Conservation (phyloP, 1,140 invertebrate species). For the Heterodera schachtii region DNA sequence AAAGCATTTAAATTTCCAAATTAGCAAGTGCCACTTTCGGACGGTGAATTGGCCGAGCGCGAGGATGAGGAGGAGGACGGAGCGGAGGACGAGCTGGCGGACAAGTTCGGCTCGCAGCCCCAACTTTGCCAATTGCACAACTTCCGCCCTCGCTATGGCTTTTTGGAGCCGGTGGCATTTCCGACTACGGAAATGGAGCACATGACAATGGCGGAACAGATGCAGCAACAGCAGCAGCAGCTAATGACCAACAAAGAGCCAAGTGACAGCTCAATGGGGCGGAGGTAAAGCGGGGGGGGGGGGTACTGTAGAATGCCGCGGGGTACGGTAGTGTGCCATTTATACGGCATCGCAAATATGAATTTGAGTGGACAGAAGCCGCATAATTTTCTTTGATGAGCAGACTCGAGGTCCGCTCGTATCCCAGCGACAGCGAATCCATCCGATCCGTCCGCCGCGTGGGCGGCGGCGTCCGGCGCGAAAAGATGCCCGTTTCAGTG, state of each 20-base stretch:
- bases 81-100: slow-evolving; percentile 8
- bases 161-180: neutral
- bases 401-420: slow-evolving; percentile 53
- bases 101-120: slow-evolving; percentile 6
- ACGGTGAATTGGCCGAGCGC: neutral
- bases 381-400: too few relatives aligned
- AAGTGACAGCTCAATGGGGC: slow-evolving; percentile 10
- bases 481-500: slow-evolving; percentile 65
- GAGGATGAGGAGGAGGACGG: neutral
- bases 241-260: neutral
- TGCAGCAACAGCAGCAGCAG: slow-evolving; percentile 5
- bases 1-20: neutral
- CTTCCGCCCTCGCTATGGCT: neutral
- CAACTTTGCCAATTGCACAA: neutral
- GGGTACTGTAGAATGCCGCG: neutral
- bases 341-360: too few relatives aligned
- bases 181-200: neutral
- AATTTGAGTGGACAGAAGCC: too few relatives aligned
- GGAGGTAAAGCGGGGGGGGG: slow-evolving; percentile 23
- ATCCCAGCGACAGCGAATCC: slow-evolving; percentile 64
- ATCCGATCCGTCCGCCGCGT: slow-evolving; percentile 59
- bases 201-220: slow-evolving; percentile 1
- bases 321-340: too few relatives aligned
- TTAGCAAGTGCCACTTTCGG: neutral
- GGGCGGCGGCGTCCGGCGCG: slow-evolving; percentile 48